These are phyloP conservation scores for Paratrypauchen microcephalus DNA, from an alignment of 2,797 vertebrate genomes.

Conservation along the genomic window DNA sequence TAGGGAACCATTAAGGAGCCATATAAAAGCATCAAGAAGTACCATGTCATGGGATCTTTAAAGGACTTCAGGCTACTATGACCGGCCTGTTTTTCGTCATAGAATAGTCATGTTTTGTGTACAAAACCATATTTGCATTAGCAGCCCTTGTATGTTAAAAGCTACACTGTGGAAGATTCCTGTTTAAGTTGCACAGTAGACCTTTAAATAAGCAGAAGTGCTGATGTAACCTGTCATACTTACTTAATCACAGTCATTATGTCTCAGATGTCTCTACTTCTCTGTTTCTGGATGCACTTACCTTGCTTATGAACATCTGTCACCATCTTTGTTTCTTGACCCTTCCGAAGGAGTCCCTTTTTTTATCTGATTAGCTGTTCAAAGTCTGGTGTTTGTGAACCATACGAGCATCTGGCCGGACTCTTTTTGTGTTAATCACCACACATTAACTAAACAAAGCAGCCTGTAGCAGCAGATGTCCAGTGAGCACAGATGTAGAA, in stretches of 20 bases:
- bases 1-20: no score
- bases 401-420: background rate
- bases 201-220: no score
- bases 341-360: background rate
- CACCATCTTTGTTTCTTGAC: background rate
- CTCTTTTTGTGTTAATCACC: background rate
- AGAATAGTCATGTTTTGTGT: no score
- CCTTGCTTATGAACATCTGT: background rate
- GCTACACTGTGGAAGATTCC: no score
- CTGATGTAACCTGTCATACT: background rate
- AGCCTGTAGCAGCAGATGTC: slow-evolving; percentile 1
- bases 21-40: no score
- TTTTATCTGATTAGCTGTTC: background rate
- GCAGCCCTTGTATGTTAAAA: no score
- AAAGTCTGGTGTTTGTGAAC: background rate
- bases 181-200: no score
- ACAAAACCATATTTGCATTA: no score
- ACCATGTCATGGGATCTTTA: no score
- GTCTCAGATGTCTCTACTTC: background rate
- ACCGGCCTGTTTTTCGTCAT: no score
- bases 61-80: no score
- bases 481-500: background rate
- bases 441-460: background rate
- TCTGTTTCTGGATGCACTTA: background rate
- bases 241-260: background rate